Percentiles rank a stretch among this genome's conserved stretches.
These are phyloP conservation scores for Oxygymnocypris stewartii DNA, from an alignment of 2,113 vertebrate genomes.

Conservation along the genomic window DNA sequence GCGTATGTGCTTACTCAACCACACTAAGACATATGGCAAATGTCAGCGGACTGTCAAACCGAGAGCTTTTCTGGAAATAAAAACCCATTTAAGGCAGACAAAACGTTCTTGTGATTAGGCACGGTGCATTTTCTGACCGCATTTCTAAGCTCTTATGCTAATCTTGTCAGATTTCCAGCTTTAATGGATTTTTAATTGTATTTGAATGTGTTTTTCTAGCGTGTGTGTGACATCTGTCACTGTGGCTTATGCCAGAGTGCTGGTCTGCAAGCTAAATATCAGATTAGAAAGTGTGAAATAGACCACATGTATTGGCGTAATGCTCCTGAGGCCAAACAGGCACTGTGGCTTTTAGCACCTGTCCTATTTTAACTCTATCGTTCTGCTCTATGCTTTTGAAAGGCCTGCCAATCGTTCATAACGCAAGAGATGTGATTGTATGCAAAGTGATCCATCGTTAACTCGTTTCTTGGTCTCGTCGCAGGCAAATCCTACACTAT, in stretches of 20 bases:
- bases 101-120: neutral
- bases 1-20: conserved; percentile 25
- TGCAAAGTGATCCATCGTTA: neutral
- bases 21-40: conserved; percentile 37
- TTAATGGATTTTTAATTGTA: conserved; percentile 6
- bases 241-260: conserved; percentile 34
- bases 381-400: neutral
- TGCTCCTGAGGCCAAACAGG: neutral
- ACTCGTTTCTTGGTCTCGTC: conserved; percentile 32
- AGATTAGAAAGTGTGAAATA: conserved; percentile 37
- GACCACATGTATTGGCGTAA: conserved; percentile 2
- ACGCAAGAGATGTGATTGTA: neutral
- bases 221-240: conserved; percentile 27
- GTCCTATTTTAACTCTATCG: neutral
- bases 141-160: neutral
- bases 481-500: conserved; percentile 97
- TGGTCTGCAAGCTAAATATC: conserved; percentile 16
- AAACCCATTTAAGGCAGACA: neutral
- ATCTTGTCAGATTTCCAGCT: neutral
- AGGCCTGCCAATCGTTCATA: neutral
- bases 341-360: neutral
- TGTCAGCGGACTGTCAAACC: conserved; percentile 17
- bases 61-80: neutral
- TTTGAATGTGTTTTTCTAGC: neutral
- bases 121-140: neutral